These are phyloP conservation scores for Archocentrus centrarchus DNA, from an alignment of 2,113 vertebrate species.

Conservation along the genomic window DNA sequence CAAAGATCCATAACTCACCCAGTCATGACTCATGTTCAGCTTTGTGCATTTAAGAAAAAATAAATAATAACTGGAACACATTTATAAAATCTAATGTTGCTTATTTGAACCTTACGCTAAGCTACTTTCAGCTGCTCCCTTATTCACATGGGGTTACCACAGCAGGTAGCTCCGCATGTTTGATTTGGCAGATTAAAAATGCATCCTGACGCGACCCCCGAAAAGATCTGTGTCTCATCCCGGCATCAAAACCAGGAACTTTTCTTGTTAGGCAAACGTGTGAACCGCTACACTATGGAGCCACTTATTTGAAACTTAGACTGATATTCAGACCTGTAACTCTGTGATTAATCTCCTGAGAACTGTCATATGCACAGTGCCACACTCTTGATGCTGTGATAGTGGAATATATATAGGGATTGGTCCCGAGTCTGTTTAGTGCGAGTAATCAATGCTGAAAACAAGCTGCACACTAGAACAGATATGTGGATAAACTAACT, in stretches of 20 bases:
- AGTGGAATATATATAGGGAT: neutral
- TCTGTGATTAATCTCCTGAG: neutral
- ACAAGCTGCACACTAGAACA: neutral
- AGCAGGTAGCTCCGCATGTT: too few relatives aligned
- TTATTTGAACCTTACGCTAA: too few relatives aligned
- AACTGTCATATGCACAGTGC: neutral
- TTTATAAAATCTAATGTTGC: too few relatives aligned
- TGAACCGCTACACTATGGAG: fast-evolving
- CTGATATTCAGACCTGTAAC: neutral
- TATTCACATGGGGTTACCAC: too few relatives aligned
- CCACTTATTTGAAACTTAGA: neutral
- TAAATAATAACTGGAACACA: too few relatives aligned
- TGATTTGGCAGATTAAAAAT: too few relatives aligned
- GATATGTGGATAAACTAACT: neutral
- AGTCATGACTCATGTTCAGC: too few relatives aligned
- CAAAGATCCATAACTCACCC: too few relatives aligned
- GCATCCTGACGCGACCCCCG: too few relatives aligned
- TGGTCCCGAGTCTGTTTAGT: neutral
- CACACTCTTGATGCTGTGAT: neutral
- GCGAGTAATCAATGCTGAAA: neutral
- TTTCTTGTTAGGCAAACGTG: fast-evolving
- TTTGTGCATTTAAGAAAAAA: too few relatives aligned
- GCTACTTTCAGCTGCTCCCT: too few relatives aligned
- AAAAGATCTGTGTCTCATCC: fast-evolving
- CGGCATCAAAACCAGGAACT: neutral